Conservation (phyloP, 2,113 vertebrate genomes). For the Macquaria ambigua region DNA sequence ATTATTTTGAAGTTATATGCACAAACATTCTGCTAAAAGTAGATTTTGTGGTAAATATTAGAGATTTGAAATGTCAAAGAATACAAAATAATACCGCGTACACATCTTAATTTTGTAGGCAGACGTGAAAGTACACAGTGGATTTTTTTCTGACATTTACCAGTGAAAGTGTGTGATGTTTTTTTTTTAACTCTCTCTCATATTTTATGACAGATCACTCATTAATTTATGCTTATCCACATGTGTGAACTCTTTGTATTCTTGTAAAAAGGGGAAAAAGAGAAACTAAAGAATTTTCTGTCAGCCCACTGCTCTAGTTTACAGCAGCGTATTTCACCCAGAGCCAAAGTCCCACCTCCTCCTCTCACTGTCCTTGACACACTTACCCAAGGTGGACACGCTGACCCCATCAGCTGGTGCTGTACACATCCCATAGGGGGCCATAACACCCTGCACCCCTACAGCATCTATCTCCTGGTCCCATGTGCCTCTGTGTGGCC, state of each 20-base stretch:
- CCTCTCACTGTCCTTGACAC: constrained; percentile 84
- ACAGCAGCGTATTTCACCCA: constrained; percentile 28
- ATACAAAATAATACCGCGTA: not conserved
- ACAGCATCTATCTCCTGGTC: constrained; percentile 84
- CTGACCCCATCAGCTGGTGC: constrained; percentile 85
- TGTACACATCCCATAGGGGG: constrained; percentile 77
- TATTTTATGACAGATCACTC: constrained; percentile 50
- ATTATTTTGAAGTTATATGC: constrained; percentile 20
- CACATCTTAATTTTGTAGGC: constrained; percentile 11
- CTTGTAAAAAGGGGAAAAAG: constrained; percentile 1
- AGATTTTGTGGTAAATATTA: constrained; percentile 18
- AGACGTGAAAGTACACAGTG: constrained; percentile 29
- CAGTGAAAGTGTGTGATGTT: constrained; percentile 25
- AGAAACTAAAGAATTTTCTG: constrained; percentile 17
- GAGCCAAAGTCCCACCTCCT: constrained; percentile 65
- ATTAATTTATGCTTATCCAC: constrained; percentile 42
- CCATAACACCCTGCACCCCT: constrained; percentile 72
- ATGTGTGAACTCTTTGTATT: constrained; percentile 19
- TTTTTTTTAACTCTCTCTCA: constrained; percentile 6
- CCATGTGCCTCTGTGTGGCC: constrained; percentile 72
- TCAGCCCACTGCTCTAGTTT: constrained; percentile 55
- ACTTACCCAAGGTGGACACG: constrained; percentile 85
- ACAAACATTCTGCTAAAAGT: not conserved
- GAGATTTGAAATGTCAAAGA: constrained; percentile 42
- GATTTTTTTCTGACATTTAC: constrained; percentile 42